phyloP scores from a whole-genome alignment of 2,113 vertebrate species.

The Crotalus horridus region DNA sequence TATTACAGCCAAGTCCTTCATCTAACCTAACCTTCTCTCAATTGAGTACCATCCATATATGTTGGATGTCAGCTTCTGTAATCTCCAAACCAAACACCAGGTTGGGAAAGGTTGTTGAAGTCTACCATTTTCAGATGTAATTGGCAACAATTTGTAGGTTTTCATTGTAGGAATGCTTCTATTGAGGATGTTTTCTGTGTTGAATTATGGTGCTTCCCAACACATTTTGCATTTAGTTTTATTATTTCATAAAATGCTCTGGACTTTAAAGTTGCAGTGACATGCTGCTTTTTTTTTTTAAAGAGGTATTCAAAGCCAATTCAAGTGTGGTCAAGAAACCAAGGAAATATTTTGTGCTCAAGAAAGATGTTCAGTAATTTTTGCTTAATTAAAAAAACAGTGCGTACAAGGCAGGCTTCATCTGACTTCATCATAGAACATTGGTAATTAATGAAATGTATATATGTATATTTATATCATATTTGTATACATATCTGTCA shows the following conservation, averaged over 20 bases:
- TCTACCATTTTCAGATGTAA: not conserved
- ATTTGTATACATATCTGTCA: too few relatives aligned
- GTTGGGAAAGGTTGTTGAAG: not conserved
- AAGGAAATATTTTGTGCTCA: constrained; percentile 36
- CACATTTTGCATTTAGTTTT: not conserved
- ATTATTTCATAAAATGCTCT: constrained; percentile 10
- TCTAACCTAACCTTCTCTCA: not conserved
- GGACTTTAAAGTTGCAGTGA: not conserved
- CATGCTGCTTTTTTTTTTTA: not conserved
- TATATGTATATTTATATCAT: not conserved
- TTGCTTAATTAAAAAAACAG: constrained; percentile 31
- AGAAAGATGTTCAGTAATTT: constrained; percentile 28
- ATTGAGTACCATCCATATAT: not conserved
- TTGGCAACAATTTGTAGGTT: not conserved
- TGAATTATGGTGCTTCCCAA: not conserved
- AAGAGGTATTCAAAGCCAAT: not conserved
- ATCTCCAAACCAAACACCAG: not conserved
- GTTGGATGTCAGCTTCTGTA: not conserved
- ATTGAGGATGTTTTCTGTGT: not conserved
- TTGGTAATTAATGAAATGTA: not conserved
- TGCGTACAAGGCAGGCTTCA: not conserved
- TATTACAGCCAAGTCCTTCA: not conserved
- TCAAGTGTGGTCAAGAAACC: not conserved
- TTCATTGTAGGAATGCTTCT: not conserved
- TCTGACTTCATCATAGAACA: constrained; percentile 7